Base-by-base conservation (phyloP, 2,797 vertebrate species). In the Enteromius viviparus region DNA sequence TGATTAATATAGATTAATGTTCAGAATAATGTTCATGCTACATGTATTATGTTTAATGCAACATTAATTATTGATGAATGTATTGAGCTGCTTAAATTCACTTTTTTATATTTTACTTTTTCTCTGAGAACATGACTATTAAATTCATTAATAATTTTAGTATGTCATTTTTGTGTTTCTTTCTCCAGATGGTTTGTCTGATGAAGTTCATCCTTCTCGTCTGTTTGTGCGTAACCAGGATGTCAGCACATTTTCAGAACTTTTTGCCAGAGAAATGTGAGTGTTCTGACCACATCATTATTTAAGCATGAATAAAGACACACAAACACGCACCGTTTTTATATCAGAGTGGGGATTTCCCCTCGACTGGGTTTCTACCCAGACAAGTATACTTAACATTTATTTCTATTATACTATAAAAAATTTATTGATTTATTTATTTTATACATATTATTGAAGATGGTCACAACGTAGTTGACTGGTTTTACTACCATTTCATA, bases 251-350 rank as follows among this genome's bases (percentile, higher is more conserved):
- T n/a, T 42, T 42, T 42, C 40, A 8, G 7, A 23, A 84, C 17
- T 7, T 4, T 29, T 86, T 89, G 34, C 86, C 86, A 53, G 49
- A 71, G 12, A 87, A 87, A 84, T 74, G 85, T 87, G 62, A 83
- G 83, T 64, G 42, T 47, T 60, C 26, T 23, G n/a, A 42, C 23
- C 34, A 64, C 10, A 14, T 21, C 17, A 34, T 49, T 45, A 65
- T 60, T 60, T 29, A 29, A 29, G 23, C 58, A 62, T 62, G 58
- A 62, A 5, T 14, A 6, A 12, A 26, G 34, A 68, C 72, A 71
- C 81, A 60, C 55, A 32, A 60, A 34, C 53, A 65, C 6, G 19
- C 6, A 15, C 10, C 8, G 10, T n/a, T 53, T 72, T 74, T 34
- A 34, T 53, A 53, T 53, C 17, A 74, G n/a, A 8, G 49, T 37